These are phyloP conservation scores for Tuberolachnus salignus DNA, from an alignment of 2,888 invertebrate species.

Conservation along the genomic window DNA sequence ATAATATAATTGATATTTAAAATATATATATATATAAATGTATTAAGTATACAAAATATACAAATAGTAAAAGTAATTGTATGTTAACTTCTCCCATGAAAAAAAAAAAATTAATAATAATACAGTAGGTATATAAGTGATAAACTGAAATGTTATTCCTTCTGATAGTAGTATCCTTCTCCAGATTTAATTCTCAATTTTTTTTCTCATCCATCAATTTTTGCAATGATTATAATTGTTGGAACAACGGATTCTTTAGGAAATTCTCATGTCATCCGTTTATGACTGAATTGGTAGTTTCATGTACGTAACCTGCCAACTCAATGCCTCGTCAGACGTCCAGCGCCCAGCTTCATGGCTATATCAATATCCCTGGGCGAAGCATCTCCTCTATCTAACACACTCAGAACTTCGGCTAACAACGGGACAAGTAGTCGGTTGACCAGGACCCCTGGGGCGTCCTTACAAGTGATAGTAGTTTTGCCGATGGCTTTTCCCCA, in stretches of 20 bases:
- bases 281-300: constrained; percentile 78
- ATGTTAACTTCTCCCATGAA: no score
- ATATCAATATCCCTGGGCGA: constrained; percentile 80
- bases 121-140: no score
- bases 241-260: constrained; percentile 73
- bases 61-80: no score
- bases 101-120: no score
- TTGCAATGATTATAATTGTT: constrained; percentile 69
- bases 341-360: constrained; percentile 89
- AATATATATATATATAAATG: no score
- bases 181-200: constrained; percentile 81
- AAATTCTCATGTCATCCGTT: constrained; percentile 79
- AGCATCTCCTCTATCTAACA: constrained; percentile 81
- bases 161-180: constrained; percentile 84
- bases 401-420: constrained; percentile 77
- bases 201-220: constrained; percentile 77
- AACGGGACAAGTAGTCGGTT: constrained; percentile 86
- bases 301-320: constrained; percentile 80
- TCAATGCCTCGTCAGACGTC: constrained; percentile 89
- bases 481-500: constrained; percentile 86
- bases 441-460: constrained; percentile 91
- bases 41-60: no score
- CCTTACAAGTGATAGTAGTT: constrained; percentile 85
- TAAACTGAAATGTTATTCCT: constrained; percentile 59
- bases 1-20: no score